Evolutionary conservation across 2,888 invertebrate species (phyloP).

Genomic region (Lycocerus yunnanus): DNA sequence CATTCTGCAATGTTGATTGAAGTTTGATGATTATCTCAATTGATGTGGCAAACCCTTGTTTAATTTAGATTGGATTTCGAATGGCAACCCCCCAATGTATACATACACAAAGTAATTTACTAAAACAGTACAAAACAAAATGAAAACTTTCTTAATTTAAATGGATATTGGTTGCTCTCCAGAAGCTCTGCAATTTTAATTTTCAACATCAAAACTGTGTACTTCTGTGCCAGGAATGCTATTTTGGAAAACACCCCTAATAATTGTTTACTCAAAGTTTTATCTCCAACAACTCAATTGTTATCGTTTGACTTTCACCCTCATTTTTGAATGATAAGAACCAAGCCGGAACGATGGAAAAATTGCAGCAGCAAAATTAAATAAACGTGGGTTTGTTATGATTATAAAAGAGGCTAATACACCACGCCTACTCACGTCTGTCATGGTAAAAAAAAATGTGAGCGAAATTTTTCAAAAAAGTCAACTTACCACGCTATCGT

Average conservation of each 20-base stretch:
- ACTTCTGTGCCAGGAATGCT: not conserved
- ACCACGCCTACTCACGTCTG: not conserved
- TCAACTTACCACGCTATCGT: constrained; percentile 24
- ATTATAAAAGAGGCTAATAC: not conserved
- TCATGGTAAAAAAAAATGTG: not conserved
- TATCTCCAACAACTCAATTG: not conserved
- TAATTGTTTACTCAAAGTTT: not conserved
- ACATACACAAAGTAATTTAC: not conserved
- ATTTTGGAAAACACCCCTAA: not conserved
- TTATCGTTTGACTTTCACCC: not conserved
- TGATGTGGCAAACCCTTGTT: not conserved
- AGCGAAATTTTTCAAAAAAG: not conserved
- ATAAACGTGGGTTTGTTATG: not conserved
- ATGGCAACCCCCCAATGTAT: not conserved
- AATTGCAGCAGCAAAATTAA: not conserved
- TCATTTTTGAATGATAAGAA: not conserved
- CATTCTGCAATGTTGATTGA: not conserved
- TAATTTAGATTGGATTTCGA: not conserved
- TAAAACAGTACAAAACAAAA: not conserved
- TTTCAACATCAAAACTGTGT: not conserved
- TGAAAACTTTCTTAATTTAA: constrained; percentile 13
- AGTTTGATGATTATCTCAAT: not conserved
- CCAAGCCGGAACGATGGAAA: not conserved
- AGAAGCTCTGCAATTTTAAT: not conserved
- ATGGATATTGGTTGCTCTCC: constrained; percentile 5